Evolutionary conservation across 2,113 vertebrate genomes (phyloP).

Genomic region (Onychostoma macrolepis): DNA sequence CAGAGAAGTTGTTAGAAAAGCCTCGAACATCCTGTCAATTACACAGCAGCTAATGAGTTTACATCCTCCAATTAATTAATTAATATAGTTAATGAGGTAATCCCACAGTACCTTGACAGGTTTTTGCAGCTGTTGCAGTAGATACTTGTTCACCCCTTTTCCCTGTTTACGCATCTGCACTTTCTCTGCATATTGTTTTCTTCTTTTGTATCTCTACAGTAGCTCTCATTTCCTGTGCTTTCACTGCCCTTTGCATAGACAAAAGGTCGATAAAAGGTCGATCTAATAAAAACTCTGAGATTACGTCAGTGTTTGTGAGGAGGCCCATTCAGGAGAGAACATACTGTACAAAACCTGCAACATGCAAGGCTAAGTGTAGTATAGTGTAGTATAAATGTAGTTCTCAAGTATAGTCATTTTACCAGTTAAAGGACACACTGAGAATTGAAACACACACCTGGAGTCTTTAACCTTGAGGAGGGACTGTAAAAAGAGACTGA

Average conservation of each 20-base stretch:
- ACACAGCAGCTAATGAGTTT: conserved; percentile 56
- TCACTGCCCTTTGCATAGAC: conserved; percentile 46
- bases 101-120: conserved; percentile 40
- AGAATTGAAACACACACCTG: conserved; percentile 6
- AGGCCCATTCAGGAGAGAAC: conserved; percentile 54
- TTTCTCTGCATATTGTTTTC: not conserved
- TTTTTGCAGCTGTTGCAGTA: conserved; percentile 25
- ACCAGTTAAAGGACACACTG: not conserved
- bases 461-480: conserved; percentile 34
- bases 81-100: conserved; percentile 47
- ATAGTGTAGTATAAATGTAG: too few relatives aligned
- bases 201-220: conserved; percentile 10
- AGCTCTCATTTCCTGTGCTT: conserved; percentile 36
- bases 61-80: conserved; percentile 50
- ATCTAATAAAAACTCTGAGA: conserved; percentile 39
- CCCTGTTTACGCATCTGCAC: conserved; percentile 26
- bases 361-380: too few relatives aligned
- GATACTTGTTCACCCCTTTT: conserved; percentile 34
- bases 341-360: conserved; percentile 20
- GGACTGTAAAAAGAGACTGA: not conserved
- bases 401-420: not conserved
- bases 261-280: conserved; percentile 48
- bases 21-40: conserved; percentile 50
- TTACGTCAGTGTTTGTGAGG: conserved; percentile 36
- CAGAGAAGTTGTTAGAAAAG: conserved; percentile 66